Evolutionary conservation across 2,888 invertebrate species (phyloP), one percentile per base, ranked within the genome.

Genomic region (Drosophila bunnanda): DNA sequence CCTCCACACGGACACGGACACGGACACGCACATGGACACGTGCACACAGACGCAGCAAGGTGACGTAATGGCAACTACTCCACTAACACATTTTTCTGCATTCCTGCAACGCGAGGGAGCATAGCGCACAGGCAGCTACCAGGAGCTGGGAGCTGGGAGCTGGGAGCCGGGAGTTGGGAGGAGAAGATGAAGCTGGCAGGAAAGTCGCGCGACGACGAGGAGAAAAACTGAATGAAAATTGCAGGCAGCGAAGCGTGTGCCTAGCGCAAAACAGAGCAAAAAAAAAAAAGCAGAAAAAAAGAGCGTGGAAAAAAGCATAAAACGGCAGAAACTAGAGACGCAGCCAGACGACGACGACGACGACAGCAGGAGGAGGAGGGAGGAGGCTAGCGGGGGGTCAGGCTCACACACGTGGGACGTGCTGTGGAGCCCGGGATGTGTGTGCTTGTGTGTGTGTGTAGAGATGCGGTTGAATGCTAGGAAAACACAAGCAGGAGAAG

Each of bases 21-120:
- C 55, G 28, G 22, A 69, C 57, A 65, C 41, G 25, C 46, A 48
- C 57, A 58, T 28, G 36, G 52, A 60, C 30, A 71, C 60, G 64
- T 71, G 53, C 43, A 69, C 52, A 60, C 68, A 75, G 41, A 60
- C 44, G 57, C 60, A 55, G 57, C 65, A 81, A 90, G 91, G 91
- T 91, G 91, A 91, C 91, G 91, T 91, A 91, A 91, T 91, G 90
- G 84, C 90, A 92, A 91, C 91, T 91, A 91, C 92, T 91, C 91
- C 91, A 91, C 91, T 91, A 91, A 91, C 91, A 91, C 91, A 91
- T 91, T 91, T 91, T 92, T 90, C 91, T 92, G 90, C 90, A 91
- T 91, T 91, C 91, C 90, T 89, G 79, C 86, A 83, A 79, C 88
- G 78, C 77, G 52, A 43, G 67, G 50, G 50, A 54, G 30, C 52